Conservation (phyloP, 1,140 invertebrate species). For the Tetramorium alpestre region DNA sequence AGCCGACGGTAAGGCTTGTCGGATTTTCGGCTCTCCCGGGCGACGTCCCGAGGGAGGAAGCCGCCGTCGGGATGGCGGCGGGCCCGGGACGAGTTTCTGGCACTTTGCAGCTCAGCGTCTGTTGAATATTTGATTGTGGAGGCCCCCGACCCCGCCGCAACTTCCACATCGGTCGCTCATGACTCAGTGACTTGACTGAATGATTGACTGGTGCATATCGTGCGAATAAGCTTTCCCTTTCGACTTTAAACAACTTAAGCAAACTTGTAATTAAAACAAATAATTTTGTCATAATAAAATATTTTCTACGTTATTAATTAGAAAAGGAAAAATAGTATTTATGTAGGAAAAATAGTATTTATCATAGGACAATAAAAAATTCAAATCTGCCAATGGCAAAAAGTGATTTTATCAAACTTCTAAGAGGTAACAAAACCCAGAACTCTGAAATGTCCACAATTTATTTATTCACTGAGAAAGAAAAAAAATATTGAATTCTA, state of each 20-base stretch:
- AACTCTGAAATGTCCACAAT: not conserved
- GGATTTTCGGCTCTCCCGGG: slow-evolving; percentile 65
- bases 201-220: slow-evolving; percentile 22
- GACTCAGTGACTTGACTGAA: slow-evolving; percentile 34
- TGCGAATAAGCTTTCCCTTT: not conserved
- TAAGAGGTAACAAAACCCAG: not conserved
- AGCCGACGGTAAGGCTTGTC: slow-evolving; percentile 37
- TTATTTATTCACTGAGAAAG: not conserved
- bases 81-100: slow-evolving; percentile 75
- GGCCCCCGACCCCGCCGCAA: not conserved
- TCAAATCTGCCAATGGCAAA: not conserved
- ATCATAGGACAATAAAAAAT: no score
- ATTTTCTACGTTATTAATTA: not conserved
- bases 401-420: not conserved
- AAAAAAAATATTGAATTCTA: not conserved
- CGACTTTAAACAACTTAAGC: not conserved
- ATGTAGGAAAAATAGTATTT: not conserved
- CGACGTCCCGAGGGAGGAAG: slow-evolving; percentile 63
- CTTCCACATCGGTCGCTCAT: not conserved
- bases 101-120: slow-evolving; percentile 79
- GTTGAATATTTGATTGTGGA: slow-evolving; percentile 77
- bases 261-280: not conserved
- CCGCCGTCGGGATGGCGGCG: slow-evolving; percentile 34
- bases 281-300: not conserved
- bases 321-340: not conserved